These are phyloP conservation scores for Ferdinandea cuprea DNA, from an alignment of 2,888 invertebrate species.

Conservation along the genomic window DNA sequence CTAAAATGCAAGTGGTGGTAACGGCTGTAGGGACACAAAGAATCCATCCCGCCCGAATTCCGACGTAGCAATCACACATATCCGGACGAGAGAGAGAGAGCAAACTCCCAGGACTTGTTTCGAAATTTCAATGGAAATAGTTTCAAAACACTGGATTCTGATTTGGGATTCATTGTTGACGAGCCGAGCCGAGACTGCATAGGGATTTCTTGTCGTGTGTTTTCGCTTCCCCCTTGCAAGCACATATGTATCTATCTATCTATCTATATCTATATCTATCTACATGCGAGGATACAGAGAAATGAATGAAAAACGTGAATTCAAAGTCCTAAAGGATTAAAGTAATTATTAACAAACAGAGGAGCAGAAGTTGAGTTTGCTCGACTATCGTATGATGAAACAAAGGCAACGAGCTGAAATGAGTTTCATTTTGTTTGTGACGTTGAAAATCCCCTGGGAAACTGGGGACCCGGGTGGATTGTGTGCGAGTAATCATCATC, in stretches of 20 bases:
- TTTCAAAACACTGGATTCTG: slow-evolving; percentile 49
- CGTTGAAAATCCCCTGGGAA: slow-evolving; percentile 26
- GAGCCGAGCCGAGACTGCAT: neutral
- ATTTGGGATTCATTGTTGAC: slow-evolving; percentile 33
- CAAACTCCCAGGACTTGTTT: slow-evolving; percentile 58
- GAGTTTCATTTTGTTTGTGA: slow-evolving; percentile 40
- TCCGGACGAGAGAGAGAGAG: slow-evolving; percentile 38
- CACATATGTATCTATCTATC: slow-evolving; percentile 1
- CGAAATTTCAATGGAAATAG: slow-evolving; percentile 67
- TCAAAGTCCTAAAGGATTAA: slow-evolving; percentile 67
- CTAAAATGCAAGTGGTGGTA: slow-evolving; percentile 59
- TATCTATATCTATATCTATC: too few relatives aligned
- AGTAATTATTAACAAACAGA: slow-evolving; percentile 71
- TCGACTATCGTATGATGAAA: slow-evolving; percentile 16
- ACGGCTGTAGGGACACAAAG: slow-evolving; percentile 69
- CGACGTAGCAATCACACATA: slow-evolving; percentile 47
- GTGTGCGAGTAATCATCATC: neutral
- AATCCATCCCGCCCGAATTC: slow-evolving; percentile 66
- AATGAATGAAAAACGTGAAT: slow-evolving; percentile 42
- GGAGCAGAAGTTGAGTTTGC: slow-evolving; percentile 27
- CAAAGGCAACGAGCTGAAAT: slow-evolving; percentile 44
- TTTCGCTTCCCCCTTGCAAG: neutral
- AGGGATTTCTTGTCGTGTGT: slow-evolving; percentile 11
- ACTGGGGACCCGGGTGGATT: too few relatives aligned
- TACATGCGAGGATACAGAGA: slow-evolving; percentile 14